Base-by-base conservation (phyloP, 2,797 vertebrate species). In the Octomys mimax region DNA sequence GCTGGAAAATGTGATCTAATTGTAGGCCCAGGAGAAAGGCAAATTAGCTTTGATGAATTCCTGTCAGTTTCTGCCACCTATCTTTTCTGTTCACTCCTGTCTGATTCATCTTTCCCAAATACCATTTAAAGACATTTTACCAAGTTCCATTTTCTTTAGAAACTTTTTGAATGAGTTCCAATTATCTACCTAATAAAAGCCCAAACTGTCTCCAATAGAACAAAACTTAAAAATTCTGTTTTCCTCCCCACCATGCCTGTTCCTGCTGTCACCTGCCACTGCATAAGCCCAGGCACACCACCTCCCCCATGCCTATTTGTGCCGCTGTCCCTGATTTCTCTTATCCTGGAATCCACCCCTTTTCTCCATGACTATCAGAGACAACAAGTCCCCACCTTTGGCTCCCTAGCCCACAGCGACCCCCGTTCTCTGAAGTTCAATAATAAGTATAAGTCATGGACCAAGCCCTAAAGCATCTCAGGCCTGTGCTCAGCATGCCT, bases 141-240 rank as follows among this genome's bases (percentile, higher is more conserved):
- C 83, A 91, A 5, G 19, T 81, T 71, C n/a, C 71, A 39, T 88
- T 75, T 49, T 92, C 28, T 49, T 93, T 73, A 93, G 79, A 95
- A 92, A 88, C 39, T 59, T 89, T 88, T 49, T 75, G 22, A 92
- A 46, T 54, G 42, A 87, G 61, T 83, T 16, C 42, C 57, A 93
- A 61, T 90, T 84, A 92, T 33, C 66, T 85, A 92, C 5, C 42
- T 83, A 75, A 92, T 57, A 87, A 89, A 95, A 78, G 83, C 11
- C 21, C 52, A 78, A 92, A 89, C 26, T 49, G 1, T 49, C 57
- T 81, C 33, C 54, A 87, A 52, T 14, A 39, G 75, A 52, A 33
- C 18, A 52, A 83, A 24, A 2, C 68, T 42, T 89, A 33, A 75
- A 28, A 46, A 54, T 54, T 64, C 42, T 81, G 14, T 61, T 73